Evolutionary conservation across 2,888 invertebrate genomes (phyloP), one percentile per base, ranked within the genome.

Genomic region (Drosophila putrida): DNA sequence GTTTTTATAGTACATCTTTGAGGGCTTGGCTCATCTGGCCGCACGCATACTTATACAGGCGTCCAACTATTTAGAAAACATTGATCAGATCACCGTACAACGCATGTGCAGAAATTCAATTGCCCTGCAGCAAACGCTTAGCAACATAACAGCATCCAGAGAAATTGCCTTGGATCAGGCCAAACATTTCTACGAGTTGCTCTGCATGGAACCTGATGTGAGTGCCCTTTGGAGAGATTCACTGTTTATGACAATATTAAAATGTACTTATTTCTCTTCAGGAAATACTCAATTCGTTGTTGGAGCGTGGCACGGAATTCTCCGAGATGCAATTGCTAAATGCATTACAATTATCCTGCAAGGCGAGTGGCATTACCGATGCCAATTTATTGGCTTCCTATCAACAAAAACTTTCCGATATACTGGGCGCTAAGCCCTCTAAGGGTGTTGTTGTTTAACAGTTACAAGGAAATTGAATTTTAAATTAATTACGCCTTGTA

Each of bases 121-220:
- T 92, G 95, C 96, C 0, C 93, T 98, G 28, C 97, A 97, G 90
- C 97, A 97, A 91, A 96, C 96, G 5, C 92, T 97, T n/a, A 95
- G 96, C 41, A 96, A 96, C 89, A 96, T 97, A 63, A 97, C 97
- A 1, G 95, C 96, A 93, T 95, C 95, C 0, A 93, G 96, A 64
- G 97, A 97, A 93, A 94, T 96, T 11, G 96, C 97, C 15, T 93
- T 99, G 82, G 98, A 98, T 92, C 95, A 97, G 89, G 98, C 98
- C 0, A 94, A 97, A 85, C 95, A 95, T 79, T 98, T 97, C 93
- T 97, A 97, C 90, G 97, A 98, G 85, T 94, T 98, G 78, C 95
- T 98, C 68, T 96, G 96, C 78, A 94, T 95, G 86, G 94, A 95
- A 25, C 97, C 97, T 0, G 96, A 98, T 93, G 97, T 96, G 92